phyloP scores from a whole-genome alignment of 2,113 vertebrate genomes.

The Cyanistes caeruleus region DNA sequence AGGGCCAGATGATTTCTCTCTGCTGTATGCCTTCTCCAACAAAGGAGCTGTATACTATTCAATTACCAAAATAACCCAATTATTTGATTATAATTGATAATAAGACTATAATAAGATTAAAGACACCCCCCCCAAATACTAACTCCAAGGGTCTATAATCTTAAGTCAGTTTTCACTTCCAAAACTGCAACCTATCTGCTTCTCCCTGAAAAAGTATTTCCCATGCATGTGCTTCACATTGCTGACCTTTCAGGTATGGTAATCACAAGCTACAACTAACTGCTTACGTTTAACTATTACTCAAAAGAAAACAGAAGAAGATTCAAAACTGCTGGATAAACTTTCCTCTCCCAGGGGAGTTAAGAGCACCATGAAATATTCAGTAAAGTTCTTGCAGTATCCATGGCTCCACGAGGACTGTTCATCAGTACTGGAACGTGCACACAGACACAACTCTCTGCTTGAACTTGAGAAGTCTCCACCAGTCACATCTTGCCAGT shows the following conservation, averaged over 20 bases:
- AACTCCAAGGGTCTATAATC: not conserved
- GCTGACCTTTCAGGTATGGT: not conserved
- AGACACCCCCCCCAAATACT: accelerated
- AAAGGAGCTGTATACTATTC: not conserved
- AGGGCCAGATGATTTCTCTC: not conserved
- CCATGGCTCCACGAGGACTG: not conserved
- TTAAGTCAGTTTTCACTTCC: not conserved
- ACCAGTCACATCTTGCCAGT: not conserved
- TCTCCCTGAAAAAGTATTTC: not conserved
- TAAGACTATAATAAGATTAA: not conserved
- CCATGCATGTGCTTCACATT: not conserved
- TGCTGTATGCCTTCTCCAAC: not conserved
- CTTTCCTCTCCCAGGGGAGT: not conserved
- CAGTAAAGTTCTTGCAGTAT: not conserved
- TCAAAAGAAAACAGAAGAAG: not conserved
- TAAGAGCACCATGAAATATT: not conserved
- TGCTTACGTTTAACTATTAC: not conserved
- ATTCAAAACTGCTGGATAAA: not conserved
- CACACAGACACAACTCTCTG: not conserved
- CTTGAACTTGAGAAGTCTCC: not conserved
- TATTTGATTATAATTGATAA: not conserved
- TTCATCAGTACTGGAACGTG: not conserved
- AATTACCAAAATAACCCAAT: not conserved
- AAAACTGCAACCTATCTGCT: not conserved
- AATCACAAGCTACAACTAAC: not conserved